These are phyloP conservation scores for Squalus acanthias DNA, from an alignment of 2,797 vertebrate species.

Conservation along the genomic window DNA sequence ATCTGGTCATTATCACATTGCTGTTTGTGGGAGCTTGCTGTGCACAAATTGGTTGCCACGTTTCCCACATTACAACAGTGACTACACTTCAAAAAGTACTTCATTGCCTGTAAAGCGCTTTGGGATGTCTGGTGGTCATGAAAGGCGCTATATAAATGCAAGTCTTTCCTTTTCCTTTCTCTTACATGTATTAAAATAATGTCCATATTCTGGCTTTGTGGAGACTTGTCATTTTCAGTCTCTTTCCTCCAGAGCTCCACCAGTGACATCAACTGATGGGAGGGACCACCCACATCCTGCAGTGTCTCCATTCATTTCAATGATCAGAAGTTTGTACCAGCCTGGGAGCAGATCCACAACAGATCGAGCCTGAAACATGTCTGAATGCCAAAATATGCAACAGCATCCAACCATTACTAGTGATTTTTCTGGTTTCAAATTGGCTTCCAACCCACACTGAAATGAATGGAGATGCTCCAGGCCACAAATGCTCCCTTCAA, in stretches of 20 bases:
- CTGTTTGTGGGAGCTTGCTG: no score
- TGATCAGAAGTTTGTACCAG: not conserved
- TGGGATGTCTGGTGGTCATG: no score
- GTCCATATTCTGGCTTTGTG: not conserved
- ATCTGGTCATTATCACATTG: no score
- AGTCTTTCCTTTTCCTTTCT: no score
- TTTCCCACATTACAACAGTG: no score
- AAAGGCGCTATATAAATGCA: no score
- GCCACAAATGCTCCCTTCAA: not conserved
- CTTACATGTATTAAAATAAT: not conserved
- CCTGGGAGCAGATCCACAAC: not conserved
- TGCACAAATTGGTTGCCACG: no score
- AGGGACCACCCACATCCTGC: not conserved
- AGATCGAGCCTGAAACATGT: not conserved
- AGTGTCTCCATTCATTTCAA: not conserved
- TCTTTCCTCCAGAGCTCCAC: not conserved
- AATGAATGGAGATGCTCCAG: not conserved
- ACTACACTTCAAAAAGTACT: no score
- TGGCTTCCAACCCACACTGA: not conserved
- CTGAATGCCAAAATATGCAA: not conserved
- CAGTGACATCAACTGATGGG: not conserved
- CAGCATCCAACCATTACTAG: not conserved
- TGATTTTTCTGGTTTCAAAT: not conserved
- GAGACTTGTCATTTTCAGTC: not conserved
- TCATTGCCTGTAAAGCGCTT: no score